A percentile compares a stretch with the other conserved stretches of the same genome.
Evolutionary conservation across 2,888 invertebrate species (phyloP).

Genomic region (Anticlea derivata): DNA sequence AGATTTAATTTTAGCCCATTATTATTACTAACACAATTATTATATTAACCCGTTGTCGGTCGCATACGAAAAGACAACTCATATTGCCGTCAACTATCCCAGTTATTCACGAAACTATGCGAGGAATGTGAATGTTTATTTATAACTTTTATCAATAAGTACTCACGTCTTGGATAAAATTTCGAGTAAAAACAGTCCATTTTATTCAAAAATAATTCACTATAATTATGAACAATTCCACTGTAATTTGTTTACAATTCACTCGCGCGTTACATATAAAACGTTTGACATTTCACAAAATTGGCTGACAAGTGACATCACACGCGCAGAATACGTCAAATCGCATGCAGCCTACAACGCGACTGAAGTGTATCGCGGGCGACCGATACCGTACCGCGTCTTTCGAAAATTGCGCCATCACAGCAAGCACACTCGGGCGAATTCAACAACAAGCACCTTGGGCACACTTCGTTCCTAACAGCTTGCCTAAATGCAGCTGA

Average conservation of each 20-base stretch:
- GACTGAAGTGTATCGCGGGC: conserved; percentile 84
- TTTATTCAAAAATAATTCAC: conserved; percentile 62
- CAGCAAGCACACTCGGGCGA: conserved; percentile 82
- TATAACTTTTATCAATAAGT: conserved; percentile 63
- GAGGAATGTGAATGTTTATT: conserved; percentile 77
- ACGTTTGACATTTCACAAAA: conserved; percentile 82
- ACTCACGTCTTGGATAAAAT: conserved; percentile 83
- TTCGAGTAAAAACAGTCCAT: conserved; percentile 84
- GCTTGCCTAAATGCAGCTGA: conserved; percentile 70
- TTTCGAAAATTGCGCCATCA: conserved; percentile 85
- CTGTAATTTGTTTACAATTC: conserved; percentile 80
- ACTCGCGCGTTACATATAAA: conserved; percentile 77
- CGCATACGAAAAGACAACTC: neutral
- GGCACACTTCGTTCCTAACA: conserved; percentile 80
- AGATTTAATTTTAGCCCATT: neutral
- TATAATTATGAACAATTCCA: conserved; percentile 70
- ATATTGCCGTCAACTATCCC: conserved; percentile 38
- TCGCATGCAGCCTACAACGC: conserved; percentile 83
- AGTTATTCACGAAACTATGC: conserved; percentile 67
- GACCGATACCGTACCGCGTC: conserved; percentile 84
- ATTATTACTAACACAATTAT: too few relatives aligned
- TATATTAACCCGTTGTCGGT: conserved; percentile 8
- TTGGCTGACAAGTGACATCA: conserved; percentile 82
- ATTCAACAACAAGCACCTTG: conserved; percentile 82
- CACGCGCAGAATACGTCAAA: conserved; percentile 83